These are phyloP conservation scores for Tetragnatha versicolor DNA, from an alignment of 1,140 invertebrate genomes.

Conservation along the genomic window DNA sequence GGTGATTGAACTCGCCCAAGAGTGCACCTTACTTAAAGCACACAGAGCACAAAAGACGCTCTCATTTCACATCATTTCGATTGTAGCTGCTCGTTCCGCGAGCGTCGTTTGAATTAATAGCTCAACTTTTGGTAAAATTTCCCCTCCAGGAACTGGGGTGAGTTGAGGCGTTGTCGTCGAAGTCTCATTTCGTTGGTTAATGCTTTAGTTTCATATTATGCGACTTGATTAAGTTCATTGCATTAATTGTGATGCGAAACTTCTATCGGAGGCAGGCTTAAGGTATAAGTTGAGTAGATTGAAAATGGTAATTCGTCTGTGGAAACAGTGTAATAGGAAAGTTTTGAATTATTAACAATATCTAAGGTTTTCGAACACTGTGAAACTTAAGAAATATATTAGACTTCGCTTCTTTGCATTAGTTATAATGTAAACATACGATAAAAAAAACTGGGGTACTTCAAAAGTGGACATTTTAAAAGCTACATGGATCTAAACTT, in stretches of 20 bases:
- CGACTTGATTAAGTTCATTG: neutral
- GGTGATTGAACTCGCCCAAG: conserved; percentile 8
- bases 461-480: no score
- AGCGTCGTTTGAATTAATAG: conserved; percentile 21
- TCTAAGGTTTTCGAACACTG: no score
- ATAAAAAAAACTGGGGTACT: no score
- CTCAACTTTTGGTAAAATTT: neutral
- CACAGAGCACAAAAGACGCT: neutral
- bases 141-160: neutral
- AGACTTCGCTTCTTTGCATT: no score
- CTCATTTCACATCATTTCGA: conserved; percentile 24
- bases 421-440: no score
- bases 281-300: neutral
- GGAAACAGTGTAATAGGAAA: no score
- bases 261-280: neutral
- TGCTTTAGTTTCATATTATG: neutral
- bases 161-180: neutral
- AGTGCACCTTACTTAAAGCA: neutral
- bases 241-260: neutral
- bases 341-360: no score
- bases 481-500: no score
- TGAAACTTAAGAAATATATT: no score
- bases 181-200: neutral
- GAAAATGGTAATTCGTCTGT: neutral
- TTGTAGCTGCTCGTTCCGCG: neutral